phyloP scores from a whole-genome alignment of 2,113 vertebrate genomes.

The Xerus inauris region DNA sequence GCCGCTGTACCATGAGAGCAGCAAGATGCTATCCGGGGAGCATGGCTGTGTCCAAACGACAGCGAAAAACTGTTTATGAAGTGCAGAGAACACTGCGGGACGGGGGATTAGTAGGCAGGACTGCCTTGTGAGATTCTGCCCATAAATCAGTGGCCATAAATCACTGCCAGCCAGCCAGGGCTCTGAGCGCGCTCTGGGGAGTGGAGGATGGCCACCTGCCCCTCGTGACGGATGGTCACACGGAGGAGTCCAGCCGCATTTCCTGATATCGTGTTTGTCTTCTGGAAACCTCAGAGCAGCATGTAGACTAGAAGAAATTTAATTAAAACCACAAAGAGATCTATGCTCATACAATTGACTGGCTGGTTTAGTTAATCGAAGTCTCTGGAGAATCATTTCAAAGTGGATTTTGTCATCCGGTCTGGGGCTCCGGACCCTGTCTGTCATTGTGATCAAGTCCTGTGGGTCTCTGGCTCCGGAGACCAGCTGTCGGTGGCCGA shows the following conservation, averaged over 20 bases:
- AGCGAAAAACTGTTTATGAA: neutral
- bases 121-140: too few species aligned
- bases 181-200: neutral
- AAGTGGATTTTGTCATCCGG: slow-evolving; percentile 57
- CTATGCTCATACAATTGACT: slow-evolving; percentile 70
- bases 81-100: too few species aligned
- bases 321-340: slow-evolving; percentile 73
- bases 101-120: too few species aligned
- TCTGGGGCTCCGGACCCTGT: slow-evolving; percentile 6
- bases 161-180: neutral
- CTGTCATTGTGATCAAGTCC: slow-evolving; percentile 68
- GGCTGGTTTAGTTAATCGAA: slow-evolving; percentile 73
- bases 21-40: fast-evolving
- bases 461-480: neutral
- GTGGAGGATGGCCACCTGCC: neutral
- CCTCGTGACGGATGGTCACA: neutral
- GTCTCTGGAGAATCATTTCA: slow-evolving; percentile 43
- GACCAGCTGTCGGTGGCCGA: slow-evolving; percentile 60
- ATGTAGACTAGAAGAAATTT: slow-evolving; percentile 19
- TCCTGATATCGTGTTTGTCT: neutral
- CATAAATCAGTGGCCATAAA: too few species aligned
- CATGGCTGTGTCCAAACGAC: fast-evolving
- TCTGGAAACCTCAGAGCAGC: slow-evolving; percentile 26
- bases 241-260: neutral
- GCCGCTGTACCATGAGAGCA: fast-evolving